Conservation (phyloP, 2,113 vertebrate species). For the Ptilonorhynchus violaceus region DNA sequence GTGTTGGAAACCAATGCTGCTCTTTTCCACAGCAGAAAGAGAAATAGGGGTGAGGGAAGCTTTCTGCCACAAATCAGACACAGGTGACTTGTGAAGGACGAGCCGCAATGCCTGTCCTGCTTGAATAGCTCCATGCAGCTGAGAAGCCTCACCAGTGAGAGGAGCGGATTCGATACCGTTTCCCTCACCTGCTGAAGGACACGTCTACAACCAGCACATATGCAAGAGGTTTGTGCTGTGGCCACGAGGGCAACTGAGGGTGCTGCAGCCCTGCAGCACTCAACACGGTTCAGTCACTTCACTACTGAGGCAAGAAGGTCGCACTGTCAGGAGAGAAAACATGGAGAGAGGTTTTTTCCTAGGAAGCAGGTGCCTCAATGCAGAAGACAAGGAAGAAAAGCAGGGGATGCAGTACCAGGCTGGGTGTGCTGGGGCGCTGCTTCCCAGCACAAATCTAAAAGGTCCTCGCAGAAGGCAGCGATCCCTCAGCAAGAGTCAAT, state of each 20-base stretch:
- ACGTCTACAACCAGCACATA: accelerated
- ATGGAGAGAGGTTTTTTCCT: accelerated
- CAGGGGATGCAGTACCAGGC: background rate
- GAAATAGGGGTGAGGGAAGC: background rate
- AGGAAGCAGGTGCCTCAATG: no score
- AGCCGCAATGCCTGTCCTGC: background rate
- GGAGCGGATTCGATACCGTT: accelerated
- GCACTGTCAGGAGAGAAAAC: background rate
- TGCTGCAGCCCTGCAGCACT: background rate
- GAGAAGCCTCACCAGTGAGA: background rate
- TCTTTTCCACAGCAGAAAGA: background rate
- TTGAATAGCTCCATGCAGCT: background rate
- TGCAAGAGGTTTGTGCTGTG: background rate
- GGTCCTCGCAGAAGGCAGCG: background rate
- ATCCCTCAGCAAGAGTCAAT: background rate
- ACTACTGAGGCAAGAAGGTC: background rate
- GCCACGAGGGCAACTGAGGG: background rate
- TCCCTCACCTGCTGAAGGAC: background rate
- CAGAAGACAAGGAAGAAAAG: background rate
- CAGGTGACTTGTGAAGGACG: background rate
- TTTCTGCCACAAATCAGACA: background rate
- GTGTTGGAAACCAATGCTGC: background rate
- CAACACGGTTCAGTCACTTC: background rate
- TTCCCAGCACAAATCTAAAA: background rate
- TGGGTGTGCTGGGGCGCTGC: background rate